These are phyloP conservation scores for Calameuta idolon DNA, from an alignment of 2,888 invertebrate genomes.

Conservation along the genomic window DNA sequence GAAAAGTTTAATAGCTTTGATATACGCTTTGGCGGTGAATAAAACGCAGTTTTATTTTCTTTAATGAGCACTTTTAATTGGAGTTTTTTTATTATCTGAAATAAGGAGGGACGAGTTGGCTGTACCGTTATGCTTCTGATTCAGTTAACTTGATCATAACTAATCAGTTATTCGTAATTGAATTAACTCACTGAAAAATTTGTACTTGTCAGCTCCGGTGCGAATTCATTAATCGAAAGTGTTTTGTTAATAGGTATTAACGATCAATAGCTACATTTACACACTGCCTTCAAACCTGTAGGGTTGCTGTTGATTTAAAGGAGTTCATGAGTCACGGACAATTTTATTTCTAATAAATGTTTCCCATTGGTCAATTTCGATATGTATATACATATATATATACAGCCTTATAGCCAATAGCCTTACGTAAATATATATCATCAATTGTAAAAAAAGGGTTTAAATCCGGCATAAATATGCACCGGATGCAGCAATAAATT, in stretches of 20 bases:
- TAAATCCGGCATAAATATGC: background rate
- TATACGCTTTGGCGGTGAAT: background rate
- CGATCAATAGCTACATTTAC: background rate
- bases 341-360: background rate
- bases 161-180: background rate
- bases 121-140: background rate
- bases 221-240: background rate
- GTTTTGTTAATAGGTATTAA: background rate
- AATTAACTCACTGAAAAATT: background rate
- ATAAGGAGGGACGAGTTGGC: background rate
- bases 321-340: background rate
- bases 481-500: background rate
- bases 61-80: background rate
- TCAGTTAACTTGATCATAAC: background rate
- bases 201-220: background rate
- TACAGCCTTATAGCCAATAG: no score
- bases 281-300: background rate
- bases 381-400: background rate
- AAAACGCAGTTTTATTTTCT: background rate
- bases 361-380: background rate
- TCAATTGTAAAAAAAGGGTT: background rate
- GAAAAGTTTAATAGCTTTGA: background rate
- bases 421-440: no score
- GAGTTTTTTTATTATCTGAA: background rate
- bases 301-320: background rate